Base-by-base conservation (phyloP, 2,888 invertebrate species). In the Lissocephala sabroskyi region DNA sequence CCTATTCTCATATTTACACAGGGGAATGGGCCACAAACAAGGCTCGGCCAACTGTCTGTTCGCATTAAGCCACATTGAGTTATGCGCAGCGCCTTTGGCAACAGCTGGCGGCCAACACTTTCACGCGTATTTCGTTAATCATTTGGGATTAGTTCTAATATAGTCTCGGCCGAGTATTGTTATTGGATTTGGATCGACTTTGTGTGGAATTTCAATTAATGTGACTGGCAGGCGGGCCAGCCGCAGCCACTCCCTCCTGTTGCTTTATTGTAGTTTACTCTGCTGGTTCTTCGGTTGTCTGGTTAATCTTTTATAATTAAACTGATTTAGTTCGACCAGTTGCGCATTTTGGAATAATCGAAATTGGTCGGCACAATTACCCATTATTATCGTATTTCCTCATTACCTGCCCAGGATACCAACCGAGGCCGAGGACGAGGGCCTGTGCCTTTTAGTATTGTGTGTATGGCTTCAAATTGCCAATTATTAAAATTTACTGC, bases 281-380 rank as follows among this genome's bases (percentile, higher is more conserved):
- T n/a, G n/a, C n/a, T n/a, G n/a, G 2, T 33, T 17, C 3, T 40
- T 14, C 44, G 45, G 39, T 40, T 48, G 53, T 26, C 36, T 33
- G 54, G 62, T 68, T 77, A 77, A 77, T 66, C 74, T 74, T 76
- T 74, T 77, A 71, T 77, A 77, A 77, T 77, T 75, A 75, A 77
- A 66, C 58, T 65, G 71, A 74, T 68, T 74, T 59, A 59, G 65
- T 42, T 45, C 49, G 37, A 9, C n/a, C 1, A 5, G 11, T 26
- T 35, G n/a, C n/a, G n/a, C n/a, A n/a, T n/a, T n/a, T n/a, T n/a
- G n/a, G n/a, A 28, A 26, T 41, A 35, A 40, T 10, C 4, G 17
- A 10, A 7, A 18, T 37, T 37, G 67, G 70, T 70, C 67, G 60
- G 67, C 74, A 73, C 68, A 74, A 74, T 73, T 74, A 68, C 60